Percentiles rank a stretch among this genome's conserved stretches.
These are phyloP conservation scores for Lithobates sylvaticus DNA, from an alignment of 2,797 vertebrate species.

Conservation along the genomic window DNA sequence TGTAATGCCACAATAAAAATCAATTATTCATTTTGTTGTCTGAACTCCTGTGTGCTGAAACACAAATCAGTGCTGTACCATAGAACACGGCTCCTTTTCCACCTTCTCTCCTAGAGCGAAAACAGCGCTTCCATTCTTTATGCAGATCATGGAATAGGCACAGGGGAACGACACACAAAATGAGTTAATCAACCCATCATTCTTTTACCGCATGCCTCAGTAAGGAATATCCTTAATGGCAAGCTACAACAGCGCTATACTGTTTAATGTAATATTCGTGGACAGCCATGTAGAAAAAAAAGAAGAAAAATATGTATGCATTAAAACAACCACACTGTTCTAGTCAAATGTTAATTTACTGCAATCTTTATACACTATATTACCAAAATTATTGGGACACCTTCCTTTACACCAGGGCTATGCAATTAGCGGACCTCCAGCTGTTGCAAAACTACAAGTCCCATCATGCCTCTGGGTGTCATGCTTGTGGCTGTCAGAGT, in stretches of 20 bases:
- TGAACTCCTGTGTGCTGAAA: conserved; percentile 29
- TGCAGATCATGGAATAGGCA: neutral
- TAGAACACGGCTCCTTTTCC: neutral
- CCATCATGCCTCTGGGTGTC: too few species aligned
- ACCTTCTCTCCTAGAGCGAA: neutral
- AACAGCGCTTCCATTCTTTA: conserved; percentile 19
- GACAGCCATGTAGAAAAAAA: neutral
- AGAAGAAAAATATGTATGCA: too few species aligned
- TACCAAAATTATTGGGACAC: too few species aligned
- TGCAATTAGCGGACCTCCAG: too few species aligned
- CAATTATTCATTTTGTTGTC: conserved; percentile 36
- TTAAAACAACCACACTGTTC: too few species aligned
- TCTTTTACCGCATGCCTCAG: neutral
- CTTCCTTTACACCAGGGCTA: too few species aligned
- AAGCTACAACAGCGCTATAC: neutral
- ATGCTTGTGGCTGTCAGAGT: too few species aligned
- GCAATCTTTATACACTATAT: too few species aligned
- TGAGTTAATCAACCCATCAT: conserved; percentile 11
- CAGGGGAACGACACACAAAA: conserved; percentile 7
- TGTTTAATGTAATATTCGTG: neutral
- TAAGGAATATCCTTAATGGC: neutral
- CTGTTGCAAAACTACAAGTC: too few species aligned
- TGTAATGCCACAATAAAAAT: conserved; percentile 23
- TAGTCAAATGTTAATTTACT: too few species aligned
- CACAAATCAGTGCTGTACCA: conserved; percentile 16